Evolutionary conservation across 1,140 invertebrate species (phyloP).

Genomic region (Drosophila pectinifera): DNA sequence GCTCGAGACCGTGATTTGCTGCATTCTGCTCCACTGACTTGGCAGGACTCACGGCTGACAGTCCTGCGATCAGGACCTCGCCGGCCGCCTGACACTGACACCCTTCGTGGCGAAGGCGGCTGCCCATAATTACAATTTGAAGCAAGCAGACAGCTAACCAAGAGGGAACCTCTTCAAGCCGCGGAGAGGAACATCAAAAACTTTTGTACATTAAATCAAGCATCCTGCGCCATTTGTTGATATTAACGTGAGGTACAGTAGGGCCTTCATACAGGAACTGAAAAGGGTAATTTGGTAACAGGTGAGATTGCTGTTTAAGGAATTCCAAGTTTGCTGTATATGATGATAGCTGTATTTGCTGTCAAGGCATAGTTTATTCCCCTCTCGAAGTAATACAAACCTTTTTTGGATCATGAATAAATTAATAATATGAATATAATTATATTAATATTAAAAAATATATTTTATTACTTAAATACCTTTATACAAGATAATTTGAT

Average conservation of each 20-base stretch:
- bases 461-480: no score
- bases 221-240: conserved; percentile 74
- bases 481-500: no score
- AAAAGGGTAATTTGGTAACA: neutral
- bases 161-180: conserved; percentile 20
- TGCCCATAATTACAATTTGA: conserved; percentile 79
- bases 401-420: no score
- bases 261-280: neutral
- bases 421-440: no score
- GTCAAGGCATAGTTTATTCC: no score
- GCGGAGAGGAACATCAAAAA: conserved; percentile 70
- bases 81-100: conserved; percentile 49
- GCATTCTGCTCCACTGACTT: conserved; percentile 78
- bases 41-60: conserved; percentile 47
- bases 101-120: conserved; percentile 25
- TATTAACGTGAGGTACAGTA: conserved; percentile 52
- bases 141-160: conserved; percentile 66
- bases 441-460: no score
- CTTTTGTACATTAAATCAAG: conserved; percentile 83
- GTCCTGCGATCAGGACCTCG: conserved; percentile 35
- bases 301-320: fast-evolving
- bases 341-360: no score
- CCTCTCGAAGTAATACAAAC: no score
- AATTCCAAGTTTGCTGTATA: no score
- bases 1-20: conserved; percentile 63